Percentiles rank a stretch among this genome's conserved stretches.
Conservation (phyloP, 1,140 invertebrate species). For the Drosophila nigrodunni region DNA sequence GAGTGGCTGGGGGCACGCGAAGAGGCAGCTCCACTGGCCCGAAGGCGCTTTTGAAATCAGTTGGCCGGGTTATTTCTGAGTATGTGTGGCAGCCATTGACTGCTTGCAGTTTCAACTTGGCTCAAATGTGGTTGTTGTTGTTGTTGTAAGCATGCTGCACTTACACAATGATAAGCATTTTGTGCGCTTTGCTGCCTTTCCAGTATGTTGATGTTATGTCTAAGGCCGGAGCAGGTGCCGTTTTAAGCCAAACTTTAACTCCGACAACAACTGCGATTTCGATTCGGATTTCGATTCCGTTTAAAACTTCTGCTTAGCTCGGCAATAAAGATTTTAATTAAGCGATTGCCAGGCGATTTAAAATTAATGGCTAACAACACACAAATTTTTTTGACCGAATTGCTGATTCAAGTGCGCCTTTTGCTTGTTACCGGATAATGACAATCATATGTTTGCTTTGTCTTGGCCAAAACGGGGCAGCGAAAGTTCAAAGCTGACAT, state of each 20-base stretch:
- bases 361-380: constrained; percentile 52
- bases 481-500: constrained; percentile 43
- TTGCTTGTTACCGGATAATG: constrained; percentile 55
- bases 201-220: constrained; percentile 20
- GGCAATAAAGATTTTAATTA: constrained; percentile 80
- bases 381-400: constrained; percentile 28
- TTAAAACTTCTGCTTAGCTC: constrained; percentile 19
- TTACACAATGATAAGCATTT: constrained; percentile 12
- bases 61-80: constrained; percentile 18
- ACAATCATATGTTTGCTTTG: constrained; percentile 13
- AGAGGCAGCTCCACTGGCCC: constrained; percentile 19
- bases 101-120: constrained; percentile 25
- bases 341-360: constrained; percentile 59
- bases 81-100: constrained; percentile 17
- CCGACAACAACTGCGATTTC: background rate
- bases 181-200: constrained; percentile 32
- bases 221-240: constrained; percentile 38
- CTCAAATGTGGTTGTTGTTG: constrained; percentile 18
- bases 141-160: constrained; percentile 29
- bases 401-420: constrained; percentile 22
- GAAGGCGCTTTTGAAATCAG: constrained; percentile 49
- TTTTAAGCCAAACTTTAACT: constrained; percentile 2
- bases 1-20: background rate
- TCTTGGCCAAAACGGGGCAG: constrained; percentile 2
- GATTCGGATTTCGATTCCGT: background rate